phyloP scores from a whole-genome alignment of 2,113 vertebrate genomes.

The Oryzias javanicus region DNA sequence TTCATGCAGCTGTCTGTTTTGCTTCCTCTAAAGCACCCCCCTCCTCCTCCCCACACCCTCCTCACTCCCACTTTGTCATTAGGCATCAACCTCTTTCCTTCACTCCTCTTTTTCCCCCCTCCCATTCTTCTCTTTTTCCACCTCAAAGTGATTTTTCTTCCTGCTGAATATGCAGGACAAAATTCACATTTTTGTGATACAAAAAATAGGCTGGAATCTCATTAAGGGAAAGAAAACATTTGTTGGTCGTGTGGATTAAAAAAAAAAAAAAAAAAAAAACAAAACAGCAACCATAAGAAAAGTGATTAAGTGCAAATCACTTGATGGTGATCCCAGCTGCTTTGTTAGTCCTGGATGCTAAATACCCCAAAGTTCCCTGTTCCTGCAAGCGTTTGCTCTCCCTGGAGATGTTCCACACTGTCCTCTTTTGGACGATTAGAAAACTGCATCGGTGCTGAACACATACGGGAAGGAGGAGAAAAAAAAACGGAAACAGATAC shows the following conservation, averaged over 20 bases:
- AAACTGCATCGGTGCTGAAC: constrained; percentile 48
- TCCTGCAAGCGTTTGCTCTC: constrained; percentile 26
- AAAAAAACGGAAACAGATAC: background rate
- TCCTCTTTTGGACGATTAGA: constrained; percentile 68
- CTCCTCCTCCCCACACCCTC: constrained; percentile 41
- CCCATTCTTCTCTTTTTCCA: constrained; percentile 1
- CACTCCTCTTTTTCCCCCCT: no score
- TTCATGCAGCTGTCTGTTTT: constrained; percentile 62
- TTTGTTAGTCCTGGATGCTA: constrained; percentile 9
- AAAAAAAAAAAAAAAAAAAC: no score
- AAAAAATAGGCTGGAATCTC: no score
- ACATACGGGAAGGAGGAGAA: background rate
- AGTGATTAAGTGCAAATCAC: no score
- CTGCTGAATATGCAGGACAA: constrained; percentile 65
- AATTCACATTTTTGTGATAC: constrained; percentile 42
- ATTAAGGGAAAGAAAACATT: no score
- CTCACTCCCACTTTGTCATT: constrained; percentile 58
- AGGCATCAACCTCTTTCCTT: constrained; percentile 44
- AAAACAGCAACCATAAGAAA: no score
- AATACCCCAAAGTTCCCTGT: constrained; percentile 1
- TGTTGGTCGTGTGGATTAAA: no score
- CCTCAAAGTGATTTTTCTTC: constrained; percentile 50
- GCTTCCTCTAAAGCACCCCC: constrained; percentile 35
- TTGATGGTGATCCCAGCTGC: no score
- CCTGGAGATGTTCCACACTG: constrained; percentile 71